Base-by-base conservation (phyloP, 2,113 vertebrate genomes). In the Gymnocephalus cernua region DNA sequence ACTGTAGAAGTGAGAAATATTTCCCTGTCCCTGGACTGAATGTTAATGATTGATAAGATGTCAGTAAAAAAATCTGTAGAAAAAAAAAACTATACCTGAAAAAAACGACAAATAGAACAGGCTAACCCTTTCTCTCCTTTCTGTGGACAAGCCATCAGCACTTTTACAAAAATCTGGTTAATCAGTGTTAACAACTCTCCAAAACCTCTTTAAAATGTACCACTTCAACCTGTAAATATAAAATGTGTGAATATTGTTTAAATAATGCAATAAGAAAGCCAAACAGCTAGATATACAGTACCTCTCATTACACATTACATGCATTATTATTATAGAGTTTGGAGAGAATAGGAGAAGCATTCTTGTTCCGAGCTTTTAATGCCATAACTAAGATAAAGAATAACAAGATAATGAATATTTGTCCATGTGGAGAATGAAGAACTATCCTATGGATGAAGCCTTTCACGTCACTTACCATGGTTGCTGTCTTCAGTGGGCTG, bases 401-500 rank as follows among this genome's bases (percentile, higher is more conserved):
- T 5, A 41, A 35, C 14, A 47, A 15, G n/a, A 13, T 62, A 11
- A 14, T 41, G 21, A 63, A 59, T 21, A 29, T 47, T 2, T 21
- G 4, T 41, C 6, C 7, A 32, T 0, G 2, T 15, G 5, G 9
- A 64, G 6, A 67, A 64, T 65, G 4, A 65, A 69, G 7, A 23
- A 25, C 27, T n/a, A 3, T n/a, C 7, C 6, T 1, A 27, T 18
- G 44, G 66, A 62, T 23, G 0, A 57, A 47, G 0, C 0, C 21
- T 44, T 50, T 45, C 25, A 1, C 11, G 25, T 21, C 12, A 80
- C 90, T 83, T 50, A 94, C 93, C 93, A 94, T 94, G 50, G 78
- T 87, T 82, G 41, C 88, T 79, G 83, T 81, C 76, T 74, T 90
- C 72, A 21, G 72, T 82, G 61, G 85, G 50, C 56, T 68, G 19